Evolutionary conservation across 2,113 vertebrate genomes (phyloP).

Genomic region (Litocranius walleri): DNA sequence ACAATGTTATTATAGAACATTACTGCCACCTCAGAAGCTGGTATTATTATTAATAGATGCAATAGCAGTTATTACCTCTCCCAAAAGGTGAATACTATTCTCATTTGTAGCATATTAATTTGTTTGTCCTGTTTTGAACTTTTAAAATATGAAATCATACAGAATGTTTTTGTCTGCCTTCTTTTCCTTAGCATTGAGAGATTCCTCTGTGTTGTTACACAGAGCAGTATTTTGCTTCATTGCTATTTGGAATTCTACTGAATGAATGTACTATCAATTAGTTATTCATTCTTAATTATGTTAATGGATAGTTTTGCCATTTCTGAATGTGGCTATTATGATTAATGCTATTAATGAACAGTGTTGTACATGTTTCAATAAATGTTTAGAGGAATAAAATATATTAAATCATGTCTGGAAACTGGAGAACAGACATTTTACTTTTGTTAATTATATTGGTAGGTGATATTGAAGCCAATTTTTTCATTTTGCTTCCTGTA

Average conservation of each 20-base stretch:
- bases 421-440: constrained; percentile 22
- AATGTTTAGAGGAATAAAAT: constrained; percentile 16
- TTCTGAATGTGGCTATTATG: not conserved
- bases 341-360: not conserved
- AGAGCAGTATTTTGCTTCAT: not conserved
- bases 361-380: not conserved
- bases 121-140: constrained; percentile 18
- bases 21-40: not conserved
- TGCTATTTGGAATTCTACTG: not conserved
- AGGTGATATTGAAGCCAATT: not conserved
- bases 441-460: not conserved
- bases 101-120: not conserved
- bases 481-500: not conserved
- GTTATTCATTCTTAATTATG: not conserved
- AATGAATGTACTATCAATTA: not conserved
- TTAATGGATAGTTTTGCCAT: not conserved
- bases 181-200: not conserved
- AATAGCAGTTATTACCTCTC: not conserved
- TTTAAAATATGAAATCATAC: not conserved
- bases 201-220: not conserved
- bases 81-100: not conserved
- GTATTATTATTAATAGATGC: not conserved
- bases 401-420: not conserved
- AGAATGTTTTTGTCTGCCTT: not conserved
- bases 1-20: not conserved